Conservation (phyloP, 2,797 vertebrate genomes). For the Jordanella pulchra region DNA sequence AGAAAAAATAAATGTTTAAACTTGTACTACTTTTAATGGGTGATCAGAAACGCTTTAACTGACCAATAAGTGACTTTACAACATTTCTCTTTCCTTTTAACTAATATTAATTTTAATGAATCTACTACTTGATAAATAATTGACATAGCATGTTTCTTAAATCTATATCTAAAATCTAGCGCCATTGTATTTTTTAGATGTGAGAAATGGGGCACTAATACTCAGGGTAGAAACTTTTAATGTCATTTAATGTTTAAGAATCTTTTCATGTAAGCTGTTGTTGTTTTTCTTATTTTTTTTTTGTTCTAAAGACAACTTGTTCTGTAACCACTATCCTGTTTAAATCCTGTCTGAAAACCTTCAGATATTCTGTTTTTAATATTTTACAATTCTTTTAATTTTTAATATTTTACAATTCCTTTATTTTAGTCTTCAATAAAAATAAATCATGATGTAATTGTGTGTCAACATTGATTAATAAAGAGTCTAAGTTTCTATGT, state of each 20-base stretch:
- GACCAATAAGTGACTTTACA: conserved; percentile 40
- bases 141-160: neutral
- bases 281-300: conserved; percentile 17
- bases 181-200: conserved; percentile 15
- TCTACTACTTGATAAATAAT: conserved; percentile 25
- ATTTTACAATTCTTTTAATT: too few species aligned
- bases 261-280: conserved; percentile 4
- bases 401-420: neutral
- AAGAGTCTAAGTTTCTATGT: neutral
- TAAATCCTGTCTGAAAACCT: neutral
- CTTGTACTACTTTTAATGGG: conserved; percentile 5
- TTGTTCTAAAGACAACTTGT: too few species aligned
- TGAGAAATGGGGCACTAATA: conserved; percentile 39
- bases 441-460: neutral
- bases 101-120: conserved; percentile 16
- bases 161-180: conserved; percentile 16
- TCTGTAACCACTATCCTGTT: neutral
- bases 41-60: conserved; percentile 25
- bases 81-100: conserved; percentile 34
- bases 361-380: neutral
- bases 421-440: neutral
- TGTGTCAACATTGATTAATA: neutral
- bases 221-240: conserved; percentile 33
- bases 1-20: conserved; percentile 30
- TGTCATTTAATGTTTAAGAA: conserved; percentile 17